A percentile compares a stretch with the other conserved stretches of the same genome.
phyloP scores from a whole-genome alignment of 2,113 vertebrate genomes.

The Dolichotis patagonum region DNA sequence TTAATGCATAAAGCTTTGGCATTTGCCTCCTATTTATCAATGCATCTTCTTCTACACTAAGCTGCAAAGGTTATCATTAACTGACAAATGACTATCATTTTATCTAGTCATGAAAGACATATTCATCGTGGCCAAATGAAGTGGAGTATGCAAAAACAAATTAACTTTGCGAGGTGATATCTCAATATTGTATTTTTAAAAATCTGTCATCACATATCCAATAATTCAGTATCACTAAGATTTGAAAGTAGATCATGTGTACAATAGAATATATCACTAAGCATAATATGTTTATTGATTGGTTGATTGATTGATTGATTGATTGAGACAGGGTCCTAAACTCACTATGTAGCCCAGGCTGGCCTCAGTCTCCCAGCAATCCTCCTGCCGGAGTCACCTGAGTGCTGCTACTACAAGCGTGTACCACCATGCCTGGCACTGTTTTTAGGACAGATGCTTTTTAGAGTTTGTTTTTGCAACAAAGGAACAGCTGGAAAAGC shows the following conservation, averaged over 20 bases:
- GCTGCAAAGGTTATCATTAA: conserved; percentile 52
- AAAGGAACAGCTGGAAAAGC: conserved; percentile 15
- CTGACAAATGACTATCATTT: conserved; percentile 51
- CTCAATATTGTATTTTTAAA: conserved; percentile 46
- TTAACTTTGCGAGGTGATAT: neutral
- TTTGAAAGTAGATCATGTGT: conserved; percentile 46
- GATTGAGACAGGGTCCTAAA: neutral
- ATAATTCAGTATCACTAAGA: conserved; percentile 11
- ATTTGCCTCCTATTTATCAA: conserved; percentile 26
- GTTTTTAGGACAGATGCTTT: neutral
- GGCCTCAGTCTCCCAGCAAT: neutral
- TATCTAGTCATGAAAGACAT: neutral
- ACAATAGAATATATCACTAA: neutral
- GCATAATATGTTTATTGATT: neutral
- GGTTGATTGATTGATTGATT: too few species aligned
- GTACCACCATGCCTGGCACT: neutral
- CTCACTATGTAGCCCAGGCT: neutral
- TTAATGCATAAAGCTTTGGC: conserved; percentile 48
- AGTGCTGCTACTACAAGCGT: neutral
- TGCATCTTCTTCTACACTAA: conserved; percentile 11
- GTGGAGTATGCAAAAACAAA: conserved; percentile 29
- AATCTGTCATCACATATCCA: conserved; percentile 26
- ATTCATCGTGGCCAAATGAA: conserved; percentile 48
- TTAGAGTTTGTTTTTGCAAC: neutral
- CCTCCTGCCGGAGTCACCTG: neutral